Base-by-base conservation (phyloP, 2,797 vertebrate species). In the Microchirus variegatus region DNA sequence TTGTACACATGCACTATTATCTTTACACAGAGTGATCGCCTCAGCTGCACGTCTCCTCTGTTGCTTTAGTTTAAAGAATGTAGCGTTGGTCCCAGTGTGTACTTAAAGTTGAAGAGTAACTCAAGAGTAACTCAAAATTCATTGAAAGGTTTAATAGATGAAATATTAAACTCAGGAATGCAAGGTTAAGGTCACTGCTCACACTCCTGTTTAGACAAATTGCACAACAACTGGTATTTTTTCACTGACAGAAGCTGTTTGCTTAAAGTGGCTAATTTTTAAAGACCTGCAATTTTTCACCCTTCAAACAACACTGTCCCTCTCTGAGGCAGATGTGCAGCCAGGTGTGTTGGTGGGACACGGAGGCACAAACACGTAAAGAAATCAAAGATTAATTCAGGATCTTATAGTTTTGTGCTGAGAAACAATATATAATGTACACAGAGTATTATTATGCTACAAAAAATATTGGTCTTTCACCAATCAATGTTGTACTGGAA, bases 161-260 rank as follows among this genome's bases (percentile, higher is more conserved):
- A 79, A 40, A 3, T 9, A 55, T 57, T 63, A 59, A 0, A 26
- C 18, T 22, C 47, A 67, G 75, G 83, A 87, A 57, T 81, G 82
- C 47, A 45, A 53, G 70, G 63, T 71, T 15, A 69, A 61, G 58
- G 47, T 74, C 58, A 19, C 8, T 52, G 51, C 51, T 63, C 59
- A 38, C 6, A 31, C 31, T 45, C 58, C 38, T 22, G 18, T 1
- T 49, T 44, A 43, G 16, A 8, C 10, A 3, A 22, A 45, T 18
- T 49, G 67, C 41, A 53, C 36, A 59, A 69, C 76, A 85, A 59
- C 84, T 77, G 81, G 68, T 81, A 31, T 75, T 67, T 75, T 75
- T 81, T 72, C 62, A 75, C 72, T 56, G 50, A 49, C 53, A 58
- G 11, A 59, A 31, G 52, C 47, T 18, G 37, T 64, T 61, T 13